Evolutionary conservation across 2,888 invertebrate genomes (phyloP), one percentile per base, ranked within the genome.

Genomic region (Athalia circularis): DNA sequence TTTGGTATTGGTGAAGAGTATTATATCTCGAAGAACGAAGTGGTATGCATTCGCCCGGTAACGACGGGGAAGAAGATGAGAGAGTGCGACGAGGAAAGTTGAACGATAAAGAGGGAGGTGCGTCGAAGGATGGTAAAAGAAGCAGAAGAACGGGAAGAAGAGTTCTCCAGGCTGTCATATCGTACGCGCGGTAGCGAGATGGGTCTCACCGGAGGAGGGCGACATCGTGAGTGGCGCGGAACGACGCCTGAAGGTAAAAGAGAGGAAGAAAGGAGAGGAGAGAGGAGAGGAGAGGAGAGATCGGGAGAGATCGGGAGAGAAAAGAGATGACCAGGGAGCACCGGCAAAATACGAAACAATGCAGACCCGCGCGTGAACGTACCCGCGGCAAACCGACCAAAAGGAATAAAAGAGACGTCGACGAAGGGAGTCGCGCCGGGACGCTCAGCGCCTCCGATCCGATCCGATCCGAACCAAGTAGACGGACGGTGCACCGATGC

Each of bases 351-450:
- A 57, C 75, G 62, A 75, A 75, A 75, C 64, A 75, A 75, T 75
- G 75, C 75, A 50, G 62, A 61, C 59, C 47, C 75, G 50, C 75
- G 75, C 75, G 64, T 75, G 75, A 61, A 75, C 75, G 75, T 75
- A 75, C 64, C 75, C 75, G 9, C 15, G 59, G 75, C 64, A 61
- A 75, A 62, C 52, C 11, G 75, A 75, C 61, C 75, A 75, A 75
- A 75, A 75, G 75, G 75, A 75, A 43, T 29, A 8, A 15, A 50
- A 62, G 62, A 50, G 62, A 62, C 50, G 50, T 61, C 62, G 62
- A 62, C 13, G 29, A 62, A 48, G 75, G 64, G 61, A 75, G 75
- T 59, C 72, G 72, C 57, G 29, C 29, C 72, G 11, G 47, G 72
- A 72, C 72, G 72, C 59, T 13, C 45, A 72, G 45, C 45, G 47